phyloP scores from a whole-genome alignment of 64 coral and sea anemone species.

The Porites lutea region DNA sequence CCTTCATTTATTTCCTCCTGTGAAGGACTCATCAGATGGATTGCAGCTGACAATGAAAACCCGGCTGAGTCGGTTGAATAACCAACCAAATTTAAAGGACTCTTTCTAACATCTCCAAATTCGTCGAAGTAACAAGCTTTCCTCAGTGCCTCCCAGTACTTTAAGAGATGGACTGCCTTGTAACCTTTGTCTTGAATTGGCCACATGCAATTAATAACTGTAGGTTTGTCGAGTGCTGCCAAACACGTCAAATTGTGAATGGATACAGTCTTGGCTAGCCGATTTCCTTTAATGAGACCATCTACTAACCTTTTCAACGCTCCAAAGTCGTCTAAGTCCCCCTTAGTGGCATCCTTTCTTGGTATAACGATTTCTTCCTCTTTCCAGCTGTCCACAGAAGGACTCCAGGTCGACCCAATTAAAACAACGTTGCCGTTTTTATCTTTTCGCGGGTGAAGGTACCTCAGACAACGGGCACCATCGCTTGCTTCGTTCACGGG shows the following conservation, averaged over 20 bases:
- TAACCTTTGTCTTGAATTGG: slow-evolving; percentile 59
- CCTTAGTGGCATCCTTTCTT: slow-evolving; percentile 29
- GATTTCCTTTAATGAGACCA: slow-evolving; percentile 15
- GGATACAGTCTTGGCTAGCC: slow-evolving; percentile 43
- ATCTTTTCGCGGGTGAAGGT: slow-evolving; percentile 24
- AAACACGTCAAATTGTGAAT: slow-evolving; percentile 63
- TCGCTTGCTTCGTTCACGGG: slow-evolving; percentile 21
- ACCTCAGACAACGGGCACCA: slow-evolving; percentile 19
- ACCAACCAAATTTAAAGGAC: slow-evolving; percentile 28
- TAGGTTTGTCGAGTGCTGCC: slow-evolving; percentile 38
- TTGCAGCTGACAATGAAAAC: slow-evolving; percentile 29
- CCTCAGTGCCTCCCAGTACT: slow-evolving; percentile 45
- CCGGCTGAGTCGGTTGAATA: slow-evolving; percentile 57
- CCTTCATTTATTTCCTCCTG: not conserved
- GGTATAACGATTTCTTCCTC: slow-evolving; percentile 23
- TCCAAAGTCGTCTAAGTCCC: slow-evolving; percentile 54
- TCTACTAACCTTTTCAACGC: slow-evolving; percentile 35
- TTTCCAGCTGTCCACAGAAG: slow-evolving; percentile 46
- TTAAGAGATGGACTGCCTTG: slow-evolving; percentile 48
- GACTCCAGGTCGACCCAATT: slow-evolving; percentile 42
- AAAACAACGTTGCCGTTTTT: slow-evolving; percentile 24
- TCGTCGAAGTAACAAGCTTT: slow-evolving; percentile 22
- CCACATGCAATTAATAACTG: slow-evolving; percentile 61
- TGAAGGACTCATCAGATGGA: not conserved
- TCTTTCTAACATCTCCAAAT: slow-evolving; percentile 4